Base-by-base conservation (phyloP, 2,888 invertebrate species). In the Stictocephala bisonia region DNA sequence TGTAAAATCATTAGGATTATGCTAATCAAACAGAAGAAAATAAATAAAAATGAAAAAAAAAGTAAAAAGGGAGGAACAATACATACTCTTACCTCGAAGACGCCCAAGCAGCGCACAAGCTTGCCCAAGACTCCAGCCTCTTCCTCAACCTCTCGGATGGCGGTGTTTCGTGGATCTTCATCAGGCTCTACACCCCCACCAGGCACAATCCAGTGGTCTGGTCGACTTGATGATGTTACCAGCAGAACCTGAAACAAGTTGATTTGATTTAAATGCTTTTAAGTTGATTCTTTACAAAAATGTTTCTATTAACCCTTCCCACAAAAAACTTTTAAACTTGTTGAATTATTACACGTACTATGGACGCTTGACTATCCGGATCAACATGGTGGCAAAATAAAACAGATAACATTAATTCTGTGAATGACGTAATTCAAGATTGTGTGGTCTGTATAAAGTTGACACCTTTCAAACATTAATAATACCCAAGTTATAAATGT, bases 181-280 rank as follows among this genome's bases (percentile, higher is more conserved):
- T 98, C 97, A 0, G 96, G 96, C 85, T 99, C 98, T 72, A 98
- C 93, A 41, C 98, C 98, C 48, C 98, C 98, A 72, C 98, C 98
- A 68, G 98, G 98, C 79, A 99, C 95, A 80, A 98, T 95, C 97
- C 97, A 97, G 83, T 93, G 90, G 83, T 95, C 95, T 2, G 94
- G 93, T 81, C 93, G 90, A 80, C 95, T 89, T 77, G 95, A 96
- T 77, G 96, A 96, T 79, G 96, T 94, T 84, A 97, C 97, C 83
- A 97, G 86, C 79, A 97, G 88, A 80, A 97, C 94, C 97, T 97
- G 81, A 31, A 84, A 77, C n/a, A n/a, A n/a, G n/a, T n/a, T n/a
- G n/a, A n/a, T n/a, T n/a, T n/a, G n/a, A n/a, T n/a, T n/a, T n/a
- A n/a, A n/a, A n/a, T n/a, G n/a, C n/a, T n/a, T n/a, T n/a, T n/a